Conservation (phyloP, 2,888 invertebrate species). For the Ferdinandea cuprea region DNA sequence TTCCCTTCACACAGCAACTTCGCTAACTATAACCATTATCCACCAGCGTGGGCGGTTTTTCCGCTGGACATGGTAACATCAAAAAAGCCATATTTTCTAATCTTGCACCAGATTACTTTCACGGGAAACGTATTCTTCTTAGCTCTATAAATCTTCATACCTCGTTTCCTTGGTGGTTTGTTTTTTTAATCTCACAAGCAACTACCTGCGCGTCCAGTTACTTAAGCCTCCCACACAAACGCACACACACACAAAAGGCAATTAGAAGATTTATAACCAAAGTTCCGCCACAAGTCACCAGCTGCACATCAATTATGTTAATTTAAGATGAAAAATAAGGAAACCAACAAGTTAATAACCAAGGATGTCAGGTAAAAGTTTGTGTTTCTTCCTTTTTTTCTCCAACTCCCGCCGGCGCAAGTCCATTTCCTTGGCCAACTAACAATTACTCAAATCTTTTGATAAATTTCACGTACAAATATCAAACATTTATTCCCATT, state of each 20-base stretch:
- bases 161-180: not conserved
- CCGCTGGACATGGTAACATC: not conserved
- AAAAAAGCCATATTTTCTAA: conserved; percentile 1
- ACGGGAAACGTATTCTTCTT: not conserved
- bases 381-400: conserved; percentile 9
- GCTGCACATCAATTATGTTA: conserved; percentile 53
- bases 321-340: conserved; percentile 10
- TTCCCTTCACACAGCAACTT: not conserved
- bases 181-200: not conserved
- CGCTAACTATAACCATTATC: not conserved
- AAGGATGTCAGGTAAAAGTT: conserved; percentile 44
- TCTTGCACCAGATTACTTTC: not conserved
- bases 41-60: not conserved
- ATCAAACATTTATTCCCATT: conserved; percentile 62
- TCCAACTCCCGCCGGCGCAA: not conserved
- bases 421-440: conserved; percentile 5
- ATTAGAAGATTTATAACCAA: conserved; percentile 41
- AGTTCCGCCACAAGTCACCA: conserved; percentile 30
- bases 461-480: conserved; percentile 66
- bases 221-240: no score
- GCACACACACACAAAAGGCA: conserved; percentile 18
- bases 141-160: conserved; percentile 23
- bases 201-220: not conserved
- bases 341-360: conserved; percentile 50
- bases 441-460: conserved; percentile 68